Conservation (phyloP, 2,113 vertebrate species). For the Oncorhynchus mykiss region DNA sequence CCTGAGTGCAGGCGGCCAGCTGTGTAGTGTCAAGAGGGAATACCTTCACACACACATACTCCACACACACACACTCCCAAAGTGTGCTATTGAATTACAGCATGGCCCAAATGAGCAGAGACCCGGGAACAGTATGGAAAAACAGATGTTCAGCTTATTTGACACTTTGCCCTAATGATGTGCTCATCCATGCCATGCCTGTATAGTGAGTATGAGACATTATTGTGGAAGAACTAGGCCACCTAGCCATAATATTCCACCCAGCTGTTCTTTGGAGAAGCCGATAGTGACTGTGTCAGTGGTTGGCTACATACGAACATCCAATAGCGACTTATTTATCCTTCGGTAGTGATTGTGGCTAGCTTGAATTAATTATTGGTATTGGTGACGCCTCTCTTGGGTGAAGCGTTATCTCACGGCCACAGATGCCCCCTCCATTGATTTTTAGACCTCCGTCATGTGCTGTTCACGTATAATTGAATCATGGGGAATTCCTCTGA, state of each 20-base stretch:
- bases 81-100: constrained; percentile 55
- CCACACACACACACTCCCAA: no score
- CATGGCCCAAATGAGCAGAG: constrained; percentile 47
- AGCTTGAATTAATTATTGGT: constrained; percentile 54
- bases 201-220: constrained; percentile 27
- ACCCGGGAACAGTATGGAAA: constrained; percentile 46
- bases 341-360: constrained; percentile 26
- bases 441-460: constrained; percentile 46
- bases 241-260: constrained; percentile 31
- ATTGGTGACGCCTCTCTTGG: constrained; percentile 50
- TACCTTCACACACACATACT: constrained; percentile 41
- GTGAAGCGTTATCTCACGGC: constrained; percentile 53
- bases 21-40: constrained; percentile 67
- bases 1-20: constrained; percentile 46
- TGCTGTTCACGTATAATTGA: constrained; percentile 42
- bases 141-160: constrained; percentile 57
- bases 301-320: constrained; percentile 20
- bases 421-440: constrained; percentile 63
- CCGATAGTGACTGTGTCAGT: not conserved
- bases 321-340: constrained; percentile 22
- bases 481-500: constrained; percentile 49
- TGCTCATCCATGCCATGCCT: constrained; percentile 47
- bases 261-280: constrained; percentile 44
- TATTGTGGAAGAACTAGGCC: constrained; percentile 42
- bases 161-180: constrained; percentile 61